These are phyloP conservation scores for Pterocles orientalis DNA, from an alignment of 2,113 vertebrate genomes.

Conservation along the genomic window DNA sequence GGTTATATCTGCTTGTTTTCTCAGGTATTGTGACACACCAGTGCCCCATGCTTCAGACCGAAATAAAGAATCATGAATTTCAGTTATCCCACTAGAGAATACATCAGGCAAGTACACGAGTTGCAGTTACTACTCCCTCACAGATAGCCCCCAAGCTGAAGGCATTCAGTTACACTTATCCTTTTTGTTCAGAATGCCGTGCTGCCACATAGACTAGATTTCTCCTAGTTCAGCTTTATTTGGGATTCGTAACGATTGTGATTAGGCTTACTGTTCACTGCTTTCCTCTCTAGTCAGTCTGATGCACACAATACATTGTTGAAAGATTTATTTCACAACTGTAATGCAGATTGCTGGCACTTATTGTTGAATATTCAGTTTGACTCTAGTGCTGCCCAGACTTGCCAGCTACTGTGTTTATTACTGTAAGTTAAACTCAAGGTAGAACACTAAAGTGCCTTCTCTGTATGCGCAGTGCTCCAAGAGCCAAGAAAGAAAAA, in stretches of 20 bases:
- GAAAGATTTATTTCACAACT: conserved; percentile 69
- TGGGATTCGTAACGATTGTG: conserved; percentile 27
- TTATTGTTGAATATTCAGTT: conserved; percentile 61
- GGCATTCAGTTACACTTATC: neutral
- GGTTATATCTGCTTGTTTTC: neutral
- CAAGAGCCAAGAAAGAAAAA: neutral
- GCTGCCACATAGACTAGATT: neutral
- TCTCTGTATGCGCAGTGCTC: neutral
- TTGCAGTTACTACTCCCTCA: neutral
- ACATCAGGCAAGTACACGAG: neutral
- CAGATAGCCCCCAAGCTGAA: neutral
- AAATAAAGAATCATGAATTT: neutral
- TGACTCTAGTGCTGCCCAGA: conserved; percentile 58
- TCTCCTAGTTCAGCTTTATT: conserved; percentile 11
- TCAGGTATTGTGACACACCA: neutral
- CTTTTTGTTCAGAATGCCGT: neutral
- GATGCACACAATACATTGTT: conserved; percentile 61
- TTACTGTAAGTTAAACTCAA: conserved; percentile 39
- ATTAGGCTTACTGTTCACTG: conserved; percentile 19
- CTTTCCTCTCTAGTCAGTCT: conserved; percentile 56
- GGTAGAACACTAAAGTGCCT: neutral
- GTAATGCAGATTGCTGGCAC: conserved; percentile 63
- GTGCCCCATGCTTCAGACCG: neutral
- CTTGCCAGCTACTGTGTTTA: conserved; percentile 56
- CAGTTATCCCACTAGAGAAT: neutral